Conservation (phyloP, 2,797 vertebrate species). For the Acanthiza pusilla region DNA sequence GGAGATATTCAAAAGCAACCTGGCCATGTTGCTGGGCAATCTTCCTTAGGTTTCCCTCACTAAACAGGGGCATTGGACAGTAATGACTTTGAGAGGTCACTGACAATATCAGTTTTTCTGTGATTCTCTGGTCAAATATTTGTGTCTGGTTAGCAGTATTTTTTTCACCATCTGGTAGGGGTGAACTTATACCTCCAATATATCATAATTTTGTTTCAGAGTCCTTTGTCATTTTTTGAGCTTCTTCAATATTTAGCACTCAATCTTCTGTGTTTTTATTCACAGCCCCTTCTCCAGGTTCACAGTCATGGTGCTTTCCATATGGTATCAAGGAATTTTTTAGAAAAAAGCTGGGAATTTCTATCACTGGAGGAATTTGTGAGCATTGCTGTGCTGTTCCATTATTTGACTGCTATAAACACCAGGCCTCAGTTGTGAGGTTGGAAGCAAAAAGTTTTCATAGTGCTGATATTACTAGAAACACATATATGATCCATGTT, state of each 20-base stretch:
- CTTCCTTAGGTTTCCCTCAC: background rate
- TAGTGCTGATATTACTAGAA: background rate
- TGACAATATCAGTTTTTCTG: background rate
- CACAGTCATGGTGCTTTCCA: background rate
- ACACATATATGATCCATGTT: background rate
- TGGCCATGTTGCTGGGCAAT: background rate
- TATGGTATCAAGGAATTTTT: background rate
- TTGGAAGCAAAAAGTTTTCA: background rate
- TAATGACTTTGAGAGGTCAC: background rate
- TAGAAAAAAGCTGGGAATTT: background rate
- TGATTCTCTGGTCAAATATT: background rate
- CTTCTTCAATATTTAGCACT: background rate
- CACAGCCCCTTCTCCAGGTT: background rate
- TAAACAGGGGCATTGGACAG: background rate
- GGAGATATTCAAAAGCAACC: background rate
- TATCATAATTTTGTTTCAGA: background rate
- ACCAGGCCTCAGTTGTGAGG: background rate
- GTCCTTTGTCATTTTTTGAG: background rate
- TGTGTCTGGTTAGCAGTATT: background rate
- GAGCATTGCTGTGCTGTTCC: background rate
- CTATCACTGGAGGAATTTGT: background rate
- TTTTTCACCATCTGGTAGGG: background rate
- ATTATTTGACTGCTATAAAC: background rate
- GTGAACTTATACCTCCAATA: background rate
- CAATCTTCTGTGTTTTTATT: background rate